Percentiles rank a stretch among this genome's conserved stretches.
phyloP scores from a whole-genome alignment of 2,113 vertebrate species.

The Rallus limicola region DNA sequence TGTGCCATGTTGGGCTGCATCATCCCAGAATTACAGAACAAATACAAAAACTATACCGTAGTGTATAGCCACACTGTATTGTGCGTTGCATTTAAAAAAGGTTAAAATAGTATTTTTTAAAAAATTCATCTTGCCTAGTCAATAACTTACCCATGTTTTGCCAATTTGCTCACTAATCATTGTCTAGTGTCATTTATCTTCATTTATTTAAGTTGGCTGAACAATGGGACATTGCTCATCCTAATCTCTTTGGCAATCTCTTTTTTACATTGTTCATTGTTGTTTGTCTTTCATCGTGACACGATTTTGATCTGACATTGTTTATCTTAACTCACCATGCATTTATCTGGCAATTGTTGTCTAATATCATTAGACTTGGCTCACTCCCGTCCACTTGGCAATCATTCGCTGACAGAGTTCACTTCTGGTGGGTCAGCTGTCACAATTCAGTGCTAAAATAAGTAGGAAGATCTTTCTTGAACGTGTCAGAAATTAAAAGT shows the following conservation, averaged over 20 bases:
- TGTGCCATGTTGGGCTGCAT: background rate
- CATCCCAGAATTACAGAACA: background rate
- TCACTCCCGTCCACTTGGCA: background rate
- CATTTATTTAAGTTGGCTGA: background rate
- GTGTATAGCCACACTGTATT: background rate
- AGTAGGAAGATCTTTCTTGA: background rate
- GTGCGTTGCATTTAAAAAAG: background rate
- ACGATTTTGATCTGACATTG: background rate
- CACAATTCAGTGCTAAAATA: background rate
- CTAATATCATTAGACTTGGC: background rate
- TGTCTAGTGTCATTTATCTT: constrained; percentile 10
- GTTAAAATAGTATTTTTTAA: background rate
- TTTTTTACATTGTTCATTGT: background rate
- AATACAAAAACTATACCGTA: background rate
- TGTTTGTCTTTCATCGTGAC: background rate
- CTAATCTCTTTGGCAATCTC: constrained; percentile 19
- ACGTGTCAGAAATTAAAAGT: background rate
- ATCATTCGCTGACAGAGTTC: background rate
- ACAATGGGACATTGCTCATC: background rate
- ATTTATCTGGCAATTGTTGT: constrained; percentile 1
- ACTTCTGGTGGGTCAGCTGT: background rate
- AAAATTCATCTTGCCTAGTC: background rate
- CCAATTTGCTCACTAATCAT: background rate
- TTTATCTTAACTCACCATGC: background rate
- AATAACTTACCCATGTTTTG: background rate